Base-by-base conservation (phyloP, 2,888 invertebrate genomes). In the Conus canariensis region DNA sequence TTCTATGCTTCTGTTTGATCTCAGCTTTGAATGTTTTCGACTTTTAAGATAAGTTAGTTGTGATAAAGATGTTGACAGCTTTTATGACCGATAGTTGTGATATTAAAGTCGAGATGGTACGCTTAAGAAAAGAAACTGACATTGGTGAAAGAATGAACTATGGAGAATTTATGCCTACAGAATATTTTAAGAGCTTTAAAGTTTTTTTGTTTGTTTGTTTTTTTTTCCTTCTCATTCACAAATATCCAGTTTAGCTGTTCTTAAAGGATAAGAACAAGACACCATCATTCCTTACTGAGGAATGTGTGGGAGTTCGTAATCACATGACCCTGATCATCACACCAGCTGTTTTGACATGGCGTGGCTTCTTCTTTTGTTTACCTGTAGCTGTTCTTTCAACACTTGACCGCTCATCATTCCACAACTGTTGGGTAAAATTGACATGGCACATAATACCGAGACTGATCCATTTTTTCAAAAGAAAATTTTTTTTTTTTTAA, bases 331-430 rank as follows among this genome's bases (percentile, higher is more conserved):
- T 80, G 80, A 80, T 80, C 82, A 58, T 58, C 56, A 7, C 19
- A 83, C 56, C 16, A 45, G 30, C 77, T 80, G 56, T 58, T 83
- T 58, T 83, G 82, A 58, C 56, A 56, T 58, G 80, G 14, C 45
- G 58, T 58, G 56, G 82, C 45, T 12, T 80, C 45, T 12, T 80
- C 5, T 83, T 16, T 56, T 82, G 16, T 19, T 80, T 6, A 58
- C 58, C n/a, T 60, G 25, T 60, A 60, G n/a, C 60, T 60, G 25
- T n/a, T 85, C 19, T 22, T 85, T 9, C 25, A 25, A 59, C 60
- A 25, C 60, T 60, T 60, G 22, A 85, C 60, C 60, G 60, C 60
- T 60, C 85, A 85, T 85, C 85, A 85, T 85, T 85, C 85, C 85
- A 85, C 60, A 25, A 60, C 85, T 60, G 60, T 85, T 85, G 85